Base-by-base conservation (phyloP, 2,797 vertebrate species). In the Hyperoplus immaculatus region DNA sequence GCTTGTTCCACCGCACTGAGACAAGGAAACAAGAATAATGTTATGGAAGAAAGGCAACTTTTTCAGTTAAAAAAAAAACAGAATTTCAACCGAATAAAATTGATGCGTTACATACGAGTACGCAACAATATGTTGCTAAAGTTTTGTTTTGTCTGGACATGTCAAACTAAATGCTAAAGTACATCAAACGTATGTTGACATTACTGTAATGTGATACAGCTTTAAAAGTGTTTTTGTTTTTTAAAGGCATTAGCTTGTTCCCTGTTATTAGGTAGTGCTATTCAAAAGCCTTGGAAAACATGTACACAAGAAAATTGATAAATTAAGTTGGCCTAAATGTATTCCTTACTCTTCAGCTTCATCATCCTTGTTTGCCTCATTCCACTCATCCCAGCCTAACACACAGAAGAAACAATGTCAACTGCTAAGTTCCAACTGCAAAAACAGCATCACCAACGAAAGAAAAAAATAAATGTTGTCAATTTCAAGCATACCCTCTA, bases 321-420 rank as follows among this genome's bases (percentile, higher is more conserved):
- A 62, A 11, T 59, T 75, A 0, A 13, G 3, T 29, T 29, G 29
- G 29, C 29, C 29, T 6, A 9, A 11, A 58, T 7, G 7, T 29
- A 8, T 0, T 4, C 87, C 95, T 88, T 75, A 96, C 95, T 89
- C 86, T 65, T 94, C 92, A 16, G 91, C 54, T 1, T 95, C 84
- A 1, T 91, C 86, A 0, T 92, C 38, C 63, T 93, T 61, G 56
- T 73, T 89, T 0, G 85, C 67, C 67, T 92, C 85, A 4, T 92
- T 96, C 95, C 95, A 96, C 51, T 93, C 87, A 0, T 86, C 81
- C 95, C 95, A 96, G 21, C 93, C 95, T 96, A 14, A 59, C 0
- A 64, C 7, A 73, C 14, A 73, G 15, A 39, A 15, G 18, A 58
- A 12, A 38, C 6, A 0, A 50, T 6, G 11, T 29, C 0, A 12